These are phyloP conservation scores for Harpegnathos saltator DNA, from an alignment of 1,140 invertebrate species.

Conservation along the genomic window DNA sequence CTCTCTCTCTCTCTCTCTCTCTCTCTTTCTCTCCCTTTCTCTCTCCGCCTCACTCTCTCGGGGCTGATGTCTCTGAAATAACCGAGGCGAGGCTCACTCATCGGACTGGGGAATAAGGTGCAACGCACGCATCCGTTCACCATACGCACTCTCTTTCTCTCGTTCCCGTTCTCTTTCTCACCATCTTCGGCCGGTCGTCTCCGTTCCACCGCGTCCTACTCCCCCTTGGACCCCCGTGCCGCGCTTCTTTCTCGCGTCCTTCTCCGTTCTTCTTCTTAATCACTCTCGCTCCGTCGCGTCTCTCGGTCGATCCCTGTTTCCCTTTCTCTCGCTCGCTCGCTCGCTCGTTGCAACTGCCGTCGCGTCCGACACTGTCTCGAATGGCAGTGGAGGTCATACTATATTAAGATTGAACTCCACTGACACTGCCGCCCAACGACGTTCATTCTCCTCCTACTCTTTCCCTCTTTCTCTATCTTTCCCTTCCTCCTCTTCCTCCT, in stretches of 20 bases:
- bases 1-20: conserved; percentile 46
- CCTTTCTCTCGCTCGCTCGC: conserved; percentile 41
- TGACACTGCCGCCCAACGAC: conserved; percentile 80
- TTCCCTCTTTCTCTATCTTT: conserved; percentile 43
- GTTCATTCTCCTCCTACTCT: conserved; percentile 75
- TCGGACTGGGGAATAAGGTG: conserved; percentile 81
- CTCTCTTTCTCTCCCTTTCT: conserved; percentile 22
- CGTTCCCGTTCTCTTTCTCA: conserved; percentile 34
- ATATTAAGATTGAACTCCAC: conserved; percentile 87
- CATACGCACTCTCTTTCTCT: conserved; percentile 42
- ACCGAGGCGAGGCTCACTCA: conserved; percentile 77
- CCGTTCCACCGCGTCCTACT: neutral
- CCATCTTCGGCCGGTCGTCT: neutral
- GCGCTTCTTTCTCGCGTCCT: conserved; percentile 47
- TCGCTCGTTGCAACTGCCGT: conserved; percentile 69
- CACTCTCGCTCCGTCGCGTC: conserved; percentile 58
- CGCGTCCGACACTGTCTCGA: conserved; percentile 75
- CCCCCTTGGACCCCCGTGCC: neutral
- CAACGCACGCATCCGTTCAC: conserved; percentile 82
- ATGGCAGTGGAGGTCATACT: conserved; percentile 85
- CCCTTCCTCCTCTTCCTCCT: conserved; percentile 20
- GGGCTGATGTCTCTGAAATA: conserved; percentile 83
- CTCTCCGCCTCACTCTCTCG: conserved; percentile 52
- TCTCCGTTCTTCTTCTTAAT: conserved; percentile 53
- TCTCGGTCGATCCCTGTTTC: neutral